phyloP scores from a whole-genome alignment of 2,113 vertebrate species.

The Bagarius yarrelli region DNA sequence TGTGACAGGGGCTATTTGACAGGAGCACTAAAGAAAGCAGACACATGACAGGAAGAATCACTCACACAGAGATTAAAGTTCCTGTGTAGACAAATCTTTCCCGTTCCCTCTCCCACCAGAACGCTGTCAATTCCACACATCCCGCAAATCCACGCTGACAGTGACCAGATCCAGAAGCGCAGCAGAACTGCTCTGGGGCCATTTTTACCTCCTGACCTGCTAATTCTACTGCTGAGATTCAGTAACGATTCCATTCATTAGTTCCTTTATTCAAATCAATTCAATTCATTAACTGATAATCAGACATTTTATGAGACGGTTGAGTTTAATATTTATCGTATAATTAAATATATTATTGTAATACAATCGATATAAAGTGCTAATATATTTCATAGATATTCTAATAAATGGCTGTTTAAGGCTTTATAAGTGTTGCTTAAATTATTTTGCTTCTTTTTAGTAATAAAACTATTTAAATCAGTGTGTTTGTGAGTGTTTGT shows the following conservation, averaged over 20 bases:
- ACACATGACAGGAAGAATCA: conserved; percentile 33
- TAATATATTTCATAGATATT: too few relatives aligned
- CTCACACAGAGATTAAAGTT: conserved; percentile 34
- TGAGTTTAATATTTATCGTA: too few relatives aligned
- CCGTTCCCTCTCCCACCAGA: neutral
- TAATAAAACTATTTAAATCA: too few relatives aligned
- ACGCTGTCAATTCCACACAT: neutral
- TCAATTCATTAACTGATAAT: too few relatives aligned
- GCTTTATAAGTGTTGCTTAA: too few relatives aligned
- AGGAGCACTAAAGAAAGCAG: conserved; percentile 16
- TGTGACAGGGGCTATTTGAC: conserved; percentile 15
- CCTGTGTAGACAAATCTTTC: conserved; percentile 26
- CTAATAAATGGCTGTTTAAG: too few relatives aligned
- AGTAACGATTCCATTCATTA: neutral
- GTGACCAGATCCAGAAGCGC: conserved; percentile 28
- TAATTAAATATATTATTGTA: too few relatives aligned
- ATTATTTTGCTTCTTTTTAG: too few relatives aligned
- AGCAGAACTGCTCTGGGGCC: neutral
- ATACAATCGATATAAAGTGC: too few relatives aligned
- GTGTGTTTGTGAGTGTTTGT: too few relatives aligned
- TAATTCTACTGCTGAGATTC: neutral
- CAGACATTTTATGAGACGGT: too few relatives aligned
- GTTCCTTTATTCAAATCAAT: too few relatives aligned
- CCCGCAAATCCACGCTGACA: conserved; percentile 29
- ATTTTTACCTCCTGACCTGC: neutral